phyloP scores from a whole-genome alignment of 2,888 invertebrate genomes.

The Drosophila anomalipes region DNA sequence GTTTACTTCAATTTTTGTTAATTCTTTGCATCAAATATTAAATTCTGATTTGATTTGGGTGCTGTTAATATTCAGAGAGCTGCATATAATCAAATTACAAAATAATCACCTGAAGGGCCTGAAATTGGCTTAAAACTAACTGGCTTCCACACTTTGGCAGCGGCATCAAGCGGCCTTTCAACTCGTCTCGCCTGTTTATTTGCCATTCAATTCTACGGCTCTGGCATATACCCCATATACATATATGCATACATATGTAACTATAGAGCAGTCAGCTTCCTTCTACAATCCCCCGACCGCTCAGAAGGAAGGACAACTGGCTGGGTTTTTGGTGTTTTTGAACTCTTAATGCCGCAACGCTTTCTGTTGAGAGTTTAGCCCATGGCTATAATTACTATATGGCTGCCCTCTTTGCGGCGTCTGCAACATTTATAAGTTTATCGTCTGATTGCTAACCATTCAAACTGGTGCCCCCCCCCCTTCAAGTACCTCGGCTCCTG shows the following conservation, averaged over 20 bases:
- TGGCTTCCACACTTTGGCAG: slow-evolving; percentile 42
- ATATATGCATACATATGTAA: slow-evolving; percentile 1
- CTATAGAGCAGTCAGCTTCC: slow-evolving; percentile 22
- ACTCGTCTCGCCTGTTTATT: slow-evolving; percentile 30
- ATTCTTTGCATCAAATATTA: not conserved
- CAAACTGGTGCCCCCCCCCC: not conserved
- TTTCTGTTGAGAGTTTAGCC: slow-evolving; percentile 63
- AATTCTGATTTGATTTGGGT: slow-evolving; percentile 33
- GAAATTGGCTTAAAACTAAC: slow-evolving; percentile 49
- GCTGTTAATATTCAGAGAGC: slow-evolving; percentile 29
- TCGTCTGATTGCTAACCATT: slow-evolving; percentile 70
- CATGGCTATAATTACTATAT: slow-evolving; percentile 77
- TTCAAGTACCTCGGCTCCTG: not conserved
- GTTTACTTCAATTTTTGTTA: not conserved
- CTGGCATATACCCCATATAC: slow-evolving; percentile 3
- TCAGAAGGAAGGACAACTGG: slow-evolving; percentile 24
- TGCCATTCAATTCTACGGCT: slow-evolving; percentile 22
- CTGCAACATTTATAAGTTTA: slow-evolving; percentile 80
- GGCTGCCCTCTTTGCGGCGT: slow-evolving; percentile 77
- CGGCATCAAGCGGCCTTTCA: slow-evolving; percentile 36
- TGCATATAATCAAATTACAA: slow-evolving; percentile 40
- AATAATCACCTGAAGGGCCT: slow-evolving; percentile 52
- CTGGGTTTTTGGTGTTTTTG: slow-evolving; percentile 46
- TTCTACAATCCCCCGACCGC: not conserved
- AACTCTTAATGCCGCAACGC: slow-evolving; percentile 29